A percentile compares a stretch with the other conserved stretches of the same genome.
Evolutionary conservation across 2,113 vertebrate species (phyloP).

Genomic region (Potamarius usumacintae): DNA sequence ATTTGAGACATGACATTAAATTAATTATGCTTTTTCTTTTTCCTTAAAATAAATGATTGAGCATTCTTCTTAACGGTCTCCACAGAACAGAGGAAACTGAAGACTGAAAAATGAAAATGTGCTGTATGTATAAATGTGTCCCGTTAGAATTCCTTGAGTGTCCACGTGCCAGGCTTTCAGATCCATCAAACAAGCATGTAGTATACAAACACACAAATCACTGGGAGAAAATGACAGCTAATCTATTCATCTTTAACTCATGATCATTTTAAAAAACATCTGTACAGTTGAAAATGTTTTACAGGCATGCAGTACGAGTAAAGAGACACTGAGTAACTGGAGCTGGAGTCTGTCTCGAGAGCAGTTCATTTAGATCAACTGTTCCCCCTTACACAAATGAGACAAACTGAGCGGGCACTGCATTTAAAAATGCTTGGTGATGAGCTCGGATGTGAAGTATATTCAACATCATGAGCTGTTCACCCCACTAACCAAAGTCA

Average conservation of each 20-base stretch:
- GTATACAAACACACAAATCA: background rate
- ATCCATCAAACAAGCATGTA: background rate
- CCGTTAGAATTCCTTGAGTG: background rate
- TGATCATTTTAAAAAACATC: conserved; percentile 32
- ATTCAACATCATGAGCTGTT: background rate
- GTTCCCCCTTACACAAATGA: background rate
- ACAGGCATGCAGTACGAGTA: conserved; percentile 9
- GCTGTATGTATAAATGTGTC: background rate
- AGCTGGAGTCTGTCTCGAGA: background rate
- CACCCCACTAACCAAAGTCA: background rate
- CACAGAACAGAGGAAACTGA: background rate
- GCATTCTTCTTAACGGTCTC: background rate
- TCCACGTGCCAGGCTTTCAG: background rate
- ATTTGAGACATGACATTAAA: too few species aligned
- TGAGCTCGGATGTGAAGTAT: background rate
- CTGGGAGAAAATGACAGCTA: too few species aligned
- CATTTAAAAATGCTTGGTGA: background rate
- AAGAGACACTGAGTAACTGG: background rate
- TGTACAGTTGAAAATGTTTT: conserved; percentile 8
- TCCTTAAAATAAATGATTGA: background rate
- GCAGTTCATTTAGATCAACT: background rate
- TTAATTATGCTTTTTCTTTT: too few species aligned
- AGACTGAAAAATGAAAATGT: background rate
- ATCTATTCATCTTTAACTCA: background rate
- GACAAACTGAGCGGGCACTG: background rate